These are phyloP conservation scores for Gymnothorax reevesii DNA, from an alignment of 2,797 vertebrate genomes.

Conservation along the genomic window DNA sequence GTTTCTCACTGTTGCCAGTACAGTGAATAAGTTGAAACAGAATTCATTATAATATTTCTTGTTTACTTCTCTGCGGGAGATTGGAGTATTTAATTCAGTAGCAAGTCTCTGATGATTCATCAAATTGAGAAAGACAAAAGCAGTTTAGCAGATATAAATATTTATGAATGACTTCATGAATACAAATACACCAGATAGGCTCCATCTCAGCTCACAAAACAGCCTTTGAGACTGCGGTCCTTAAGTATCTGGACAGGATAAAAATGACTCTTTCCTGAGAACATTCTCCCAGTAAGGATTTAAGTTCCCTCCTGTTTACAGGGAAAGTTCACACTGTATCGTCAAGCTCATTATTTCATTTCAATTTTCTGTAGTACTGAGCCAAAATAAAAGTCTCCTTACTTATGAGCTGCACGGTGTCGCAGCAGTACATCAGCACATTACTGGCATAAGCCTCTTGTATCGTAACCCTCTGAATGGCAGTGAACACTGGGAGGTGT, in stretches of 20 bases:
- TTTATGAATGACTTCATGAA: slow-evolving; percentile 42
- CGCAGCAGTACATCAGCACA: neutral
- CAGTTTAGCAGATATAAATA: slow-evolving; percentile 48
- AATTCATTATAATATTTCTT: slow-evolving; percentile 34
- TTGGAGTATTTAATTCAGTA: slow-evolving; percentile 45
- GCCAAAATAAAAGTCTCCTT: too few relatives aligned
- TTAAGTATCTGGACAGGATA: too few relatives aligned
- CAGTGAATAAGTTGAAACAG: slow-evolving; percentile 37
- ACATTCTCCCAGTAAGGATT: too few relatives aligned
- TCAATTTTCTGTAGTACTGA: too few relatives aligned
- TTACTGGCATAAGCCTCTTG: neutral
- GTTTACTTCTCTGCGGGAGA: slow-evolving; percentile 37
- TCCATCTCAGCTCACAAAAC: neutral
- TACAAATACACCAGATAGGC: slow-evolving; percentile 10
- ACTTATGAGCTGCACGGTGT: too few relatives aligned
- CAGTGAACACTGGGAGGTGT: neutral
- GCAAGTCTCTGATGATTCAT: slow-evolving; percentile 34
- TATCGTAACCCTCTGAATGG: neutral
- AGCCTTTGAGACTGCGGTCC: neutral
- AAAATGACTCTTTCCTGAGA: too few relatives aligned
- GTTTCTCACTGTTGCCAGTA: slow-evolving; percentile 48
- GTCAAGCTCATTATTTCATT: too few relatives aligned
- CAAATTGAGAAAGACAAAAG: slow-evolving; percentile 46
- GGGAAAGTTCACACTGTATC: too few relatives aligned
- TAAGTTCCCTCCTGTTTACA: too few relatives aligned